Base-by-base conservation (phyloP, 2,888 invertebrate genomes). In the Quadriops clusia region DNA sequence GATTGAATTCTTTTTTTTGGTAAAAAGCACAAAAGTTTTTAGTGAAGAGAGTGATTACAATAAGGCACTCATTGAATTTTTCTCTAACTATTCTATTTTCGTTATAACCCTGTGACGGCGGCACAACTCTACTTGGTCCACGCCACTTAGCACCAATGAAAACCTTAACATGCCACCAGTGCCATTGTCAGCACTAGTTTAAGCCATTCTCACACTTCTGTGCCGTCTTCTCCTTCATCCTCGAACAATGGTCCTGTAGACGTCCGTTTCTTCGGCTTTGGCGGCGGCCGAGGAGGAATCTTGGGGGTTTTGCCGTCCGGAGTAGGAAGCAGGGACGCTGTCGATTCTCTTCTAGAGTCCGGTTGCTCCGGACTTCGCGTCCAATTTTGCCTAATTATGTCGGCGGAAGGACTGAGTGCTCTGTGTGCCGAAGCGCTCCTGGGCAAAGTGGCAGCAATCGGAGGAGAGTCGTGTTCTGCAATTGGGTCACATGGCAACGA, bases 161-260 rank as follows among this genome's bases (percentile, higher is more conserved):
- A n/a, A n/a, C n/a, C n/a, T 40, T 40, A 49, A 39, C 45, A 45
- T 32, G 42, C 46, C 44, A 57, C 53, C 50, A 57, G 54, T 44
- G 51, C 53, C 35, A 39, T 34, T n/a, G n/a, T n/a, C 24, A 56
- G 51, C 50, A 54, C 56, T 53, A 56, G 54, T 50, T 47, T 50
- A 43, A 60, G 57, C 56, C 54, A 57, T 46, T 62, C 64, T 70
- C 76, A 83, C 67, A 86, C 86, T 68, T 86, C 86, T 47, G 86
- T 86, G 42, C 86, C 86, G 46, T 86, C 85, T 54, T 86, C 86
- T 15, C 84, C 83, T 61, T 86, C 86, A 55, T 86, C 86, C 55
- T 86, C 85, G 52, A 84, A 85, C 39, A 85, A 61, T 36, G 84
- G 83, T 45, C 82, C 82, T 4, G 77, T 67, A 29, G 69, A 68